Evolutionary conservation across 2,888 invertebrate genomes (phyloP).

Genomic region (Hypomecis punctinalis): DNA sequence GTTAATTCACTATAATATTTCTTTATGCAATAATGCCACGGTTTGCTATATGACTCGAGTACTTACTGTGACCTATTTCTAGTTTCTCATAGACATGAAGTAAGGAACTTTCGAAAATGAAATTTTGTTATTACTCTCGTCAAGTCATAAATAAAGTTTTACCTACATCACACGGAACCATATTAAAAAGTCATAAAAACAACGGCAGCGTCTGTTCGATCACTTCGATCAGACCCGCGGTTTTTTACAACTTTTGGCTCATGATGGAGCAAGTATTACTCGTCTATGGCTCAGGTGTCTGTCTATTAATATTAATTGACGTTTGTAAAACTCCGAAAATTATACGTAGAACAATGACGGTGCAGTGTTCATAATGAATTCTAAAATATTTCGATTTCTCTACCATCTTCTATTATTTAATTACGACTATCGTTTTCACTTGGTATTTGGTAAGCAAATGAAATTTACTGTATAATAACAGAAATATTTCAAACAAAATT

Average conservation of each 20-base stretch:
- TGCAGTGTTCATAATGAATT: slow-evolving; percentile 60
- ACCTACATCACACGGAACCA: slow-evolving; percentile 45
- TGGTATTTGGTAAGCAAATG: not conserved
- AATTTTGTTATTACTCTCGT: not conserved
- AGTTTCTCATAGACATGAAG: too few species aligned
- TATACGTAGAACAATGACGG: slow-evolving; percentile 70
- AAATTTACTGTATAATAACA: too few species aligned
- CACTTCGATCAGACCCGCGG: slow-evolving; percentile 36
- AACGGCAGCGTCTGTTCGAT: slow-evolving; percentile 11
- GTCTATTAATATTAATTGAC: slow-evolving; percentile 76
- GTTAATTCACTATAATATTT: too few species aligned
- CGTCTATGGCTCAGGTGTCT: slow-evolving; percentile 56
- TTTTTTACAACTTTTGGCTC: slow-evolving; percentile 58
- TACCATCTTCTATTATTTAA: slow-evolving; percentile 22
- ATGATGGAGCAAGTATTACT: slow-evolving; percentile 19
- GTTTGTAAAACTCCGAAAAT: slow-evolving; percentile 62
- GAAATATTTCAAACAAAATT: too few species aligned
- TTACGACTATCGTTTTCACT: slow-evolving; percentile 26
- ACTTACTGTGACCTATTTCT: too few species aligned
- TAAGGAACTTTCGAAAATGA: not conserved
- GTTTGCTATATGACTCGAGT: too few species aligned
- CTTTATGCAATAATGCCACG: too few species aligned
- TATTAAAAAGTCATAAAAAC: slow-evolving; percentile 47
- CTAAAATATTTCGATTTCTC: slow-evolving; percentile 57
- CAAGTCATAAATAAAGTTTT: slow-evolving; percentile 9